Evolutionary conservation across 2,797 vertebrate genomes (phyloP).

Genomic region (Thunnus albacares): DNA sequence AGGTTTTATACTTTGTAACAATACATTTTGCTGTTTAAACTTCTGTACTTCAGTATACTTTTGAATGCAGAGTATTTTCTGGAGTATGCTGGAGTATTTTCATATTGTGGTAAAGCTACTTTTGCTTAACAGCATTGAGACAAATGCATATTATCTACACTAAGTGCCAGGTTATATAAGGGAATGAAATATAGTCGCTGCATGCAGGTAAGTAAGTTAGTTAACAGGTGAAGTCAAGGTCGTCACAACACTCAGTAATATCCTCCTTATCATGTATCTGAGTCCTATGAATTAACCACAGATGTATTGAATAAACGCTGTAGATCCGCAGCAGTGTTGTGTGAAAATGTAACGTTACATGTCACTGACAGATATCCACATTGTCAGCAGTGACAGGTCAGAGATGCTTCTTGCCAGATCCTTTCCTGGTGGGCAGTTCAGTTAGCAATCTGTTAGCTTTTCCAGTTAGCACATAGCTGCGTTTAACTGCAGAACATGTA

Average conservation of each 20-base stretch:
- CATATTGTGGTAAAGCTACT: background rate
- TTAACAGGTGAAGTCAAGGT: slow-evolving; percentile 17
- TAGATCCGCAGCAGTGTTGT: background rate
- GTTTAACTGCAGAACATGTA: too few relatives aligned
- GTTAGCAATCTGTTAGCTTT: slow-evolving; percentile 20
- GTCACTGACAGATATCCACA: background rate
- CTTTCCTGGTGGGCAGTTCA: background rate
- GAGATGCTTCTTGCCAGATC: background rate
- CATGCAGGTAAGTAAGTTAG: background rate
- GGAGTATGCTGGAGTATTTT: too few relatives aligned
- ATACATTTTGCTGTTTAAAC: too few relatives aligned
- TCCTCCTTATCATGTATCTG: fast-evolving
- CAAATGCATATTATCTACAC: background rate
- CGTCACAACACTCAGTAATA: background rate
- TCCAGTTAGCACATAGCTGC: background rate
- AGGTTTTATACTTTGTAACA: background rate
- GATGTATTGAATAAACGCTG: too few relatives aligned
- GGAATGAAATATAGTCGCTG: background rate
- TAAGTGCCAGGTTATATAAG: background rate
- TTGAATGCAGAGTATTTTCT: too few relatives aligned
- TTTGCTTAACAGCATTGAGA: background rate
- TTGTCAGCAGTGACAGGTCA: background rate
- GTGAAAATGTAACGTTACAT: background rate
- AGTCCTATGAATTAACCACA: fast-evolving
- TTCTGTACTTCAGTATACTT: too few relatives aligned